Evolutionary conservation across 2,888 invertebrate genomes (phyloP).

Genomic region (Dicranocentrus wangi): DNA sequence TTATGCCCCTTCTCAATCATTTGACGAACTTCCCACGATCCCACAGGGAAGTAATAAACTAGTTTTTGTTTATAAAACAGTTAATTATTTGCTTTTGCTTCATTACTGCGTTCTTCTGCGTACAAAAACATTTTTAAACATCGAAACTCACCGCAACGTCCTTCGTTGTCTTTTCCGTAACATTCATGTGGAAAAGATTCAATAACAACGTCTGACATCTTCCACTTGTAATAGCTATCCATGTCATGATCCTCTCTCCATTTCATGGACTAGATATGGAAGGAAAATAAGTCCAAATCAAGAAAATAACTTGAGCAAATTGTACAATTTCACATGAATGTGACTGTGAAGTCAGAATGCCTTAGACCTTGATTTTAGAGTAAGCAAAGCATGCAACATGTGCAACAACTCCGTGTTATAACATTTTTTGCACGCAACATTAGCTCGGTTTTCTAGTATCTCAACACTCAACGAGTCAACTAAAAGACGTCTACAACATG

Average conservation of each 20-base stretch:
- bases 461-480: too few relatives aligned
- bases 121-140: background rate
- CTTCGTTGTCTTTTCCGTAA: constrained; percentile 68
- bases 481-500: background rate
- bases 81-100: background rate
- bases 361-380: background rate
- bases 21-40: constrained; percentile 67
- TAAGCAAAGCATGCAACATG: background rate
- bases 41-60: constrained; percentile 66
- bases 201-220: constrained; percentile 52
- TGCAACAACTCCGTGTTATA: background rate
- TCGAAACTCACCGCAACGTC: constrained; percentile 59
- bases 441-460: too few relatives aligned
- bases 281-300: constrained; percentile 41
- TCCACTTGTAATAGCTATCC: constrained; percentile 63
- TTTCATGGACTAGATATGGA: constrained; percentile 50
- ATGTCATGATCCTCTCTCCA: constrained; percentile 66
- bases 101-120: background rate
- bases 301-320: background rate
- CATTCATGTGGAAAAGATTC: constrained; percentile 60
- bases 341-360: background rate
- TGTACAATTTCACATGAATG: background rate
- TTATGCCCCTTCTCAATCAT: constrained; percentile 63
- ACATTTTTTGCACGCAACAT: background rate
- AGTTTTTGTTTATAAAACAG: background rate